Percentiles rank a stretch among this genome's conserved stretches.
Conservation (phyloP, 2,113 vertebrate genomes). For the Grantiella picta region DNA sequence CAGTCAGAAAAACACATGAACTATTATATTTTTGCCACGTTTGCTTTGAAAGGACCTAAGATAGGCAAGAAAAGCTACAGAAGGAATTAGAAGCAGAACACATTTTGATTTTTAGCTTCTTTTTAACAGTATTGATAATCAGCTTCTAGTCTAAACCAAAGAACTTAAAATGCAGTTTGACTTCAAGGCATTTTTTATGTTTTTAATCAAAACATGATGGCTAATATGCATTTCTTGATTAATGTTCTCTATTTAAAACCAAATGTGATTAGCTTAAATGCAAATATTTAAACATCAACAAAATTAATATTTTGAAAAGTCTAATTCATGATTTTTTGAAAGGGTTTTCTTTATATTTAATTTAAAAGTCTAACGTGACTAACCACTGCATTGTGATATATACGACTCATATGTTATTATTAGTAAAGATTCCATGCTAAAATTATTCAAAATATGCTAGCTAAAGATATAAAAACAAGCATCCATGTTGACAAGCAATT, state of each 20-base stretch:
- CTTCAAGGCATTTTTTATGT: conserved; percentile 55
- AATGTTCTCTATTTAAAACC: conserved; percentile 44
- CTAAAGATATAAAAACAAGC: background rate
- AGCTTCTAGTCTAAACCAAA: conserved; percentile 32
- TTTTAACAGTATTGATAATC: conserved; percentile 41
- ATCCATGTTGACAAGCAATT: background rate
- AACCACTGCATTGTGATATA: background rate
- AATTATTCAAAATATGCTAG: background rate
- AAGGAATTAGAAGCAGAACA: background rate
- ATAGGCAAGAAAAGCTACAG: background rate
- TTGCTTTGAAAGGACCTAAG: conserved; percentile 6
- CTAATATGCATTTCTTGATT: conserved; percentile 51
- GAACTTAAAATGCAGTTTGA: conserved; percentile 40
- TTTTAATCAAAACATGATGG: conserved; percentile 36
- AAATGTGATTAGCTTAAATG: conserved; percentile 59
- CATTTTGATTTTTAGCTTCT: conserved; percentile 17
- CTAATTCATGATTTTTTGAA: background rate
- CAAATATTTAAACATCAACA: conserved; percentile 56
- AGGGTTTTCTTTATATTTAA: background rate
- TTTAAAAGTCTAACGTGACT: background rate
- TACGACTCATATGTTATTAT: background rate
- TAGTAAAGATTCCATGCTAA: background rate
- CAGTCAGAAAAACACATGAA: conserved; percentile 43
- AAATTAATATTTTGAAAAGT: conserved; percentile 48
- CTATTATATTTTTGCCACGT: background rate